Percentiles rank a stretch among this genome's conserved stretches.
phyloP scores from a whole-genome alignment of 2,797 vertebrate species.

The Urosaurus nigricauda region DNA sequence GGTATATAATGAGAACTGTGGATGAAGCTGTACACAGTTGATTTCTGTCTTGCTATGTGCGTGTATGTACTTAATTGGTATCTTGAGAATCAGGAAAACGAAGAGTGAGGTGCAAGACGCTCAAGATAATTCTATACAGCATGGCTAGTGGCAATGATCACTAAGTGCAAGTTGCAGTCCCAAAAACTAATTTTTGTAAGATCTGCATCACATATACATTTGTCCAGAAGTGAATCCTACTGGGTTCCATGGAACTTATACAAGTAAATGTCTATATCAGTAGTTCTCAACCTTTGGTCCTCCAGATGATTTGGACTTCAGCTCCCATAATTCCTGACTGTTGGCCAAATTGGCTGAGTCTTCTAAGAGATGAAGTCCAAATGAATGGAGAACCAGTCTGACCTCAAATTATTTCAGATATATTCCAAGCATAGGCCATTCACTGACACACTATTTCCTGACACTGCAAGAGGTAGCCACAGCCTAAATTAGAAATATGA shows the following conservation, averaged over 20 bases:
- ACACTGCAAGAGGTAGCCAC: neutral
- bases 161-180: too few species aligned
- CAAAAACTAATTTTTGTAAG: too few species aligned
- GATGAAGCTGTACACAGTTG: slow-evolving; percentile 21
- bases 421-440: neutral
- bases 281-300: too few species aligned
- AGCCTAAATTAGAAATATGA: neutral
- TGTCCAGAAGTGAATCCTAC: neutral
- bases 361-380: too few species aligned
- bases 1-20: slow-evolving; percentile 67
- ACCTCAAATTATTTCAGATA: neutral
- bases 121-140: neutral
- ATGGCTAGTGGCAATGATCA: too few species aligned
- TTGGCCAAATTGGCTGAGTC: too few species aligned
- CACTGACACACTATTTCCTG: neutral
- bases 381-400: neutral
- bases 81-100: neutral
- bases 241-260: neutral
- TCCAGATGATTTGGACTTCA: too few species aligned
- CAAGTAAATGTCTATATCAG: neutral
- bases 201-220: too few species aligned
- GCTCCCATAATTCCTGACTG: too few species aligned
- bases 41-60: neutral
- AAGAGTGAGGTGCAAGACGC: neutral
- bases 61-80: neutral